Conservation (phyloP, 2,888 invertebrate genomes). For the Encarsia formosa region DNA sequence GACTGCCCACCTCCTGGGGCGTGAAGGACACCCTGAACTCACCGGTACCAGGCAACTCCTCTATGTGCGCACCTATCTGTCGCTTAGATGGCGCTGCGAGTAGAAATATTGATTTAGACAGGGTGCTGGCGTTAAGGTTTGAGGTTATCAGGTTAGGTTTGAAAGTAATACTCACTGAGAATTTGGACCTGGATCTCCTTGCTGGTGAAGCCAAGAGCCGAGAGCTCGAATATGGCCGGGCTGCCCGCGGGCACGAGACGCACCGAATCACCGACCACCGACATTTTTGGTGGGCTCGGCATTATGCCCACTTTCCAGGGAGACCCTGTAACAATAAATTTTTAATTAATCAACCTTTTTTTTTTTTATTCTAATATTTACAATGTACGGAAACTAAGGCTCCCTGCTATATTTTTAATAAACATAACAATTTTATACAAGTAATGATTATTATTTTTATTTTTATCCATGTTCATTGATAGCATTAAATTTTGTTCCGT, state of each 20-base stretch:
- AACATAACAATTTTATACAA: too few relatives aligned
- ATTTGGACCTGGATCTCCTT: slow-evolving; percentile 58
- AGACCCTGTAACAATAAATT: slow-evolving; percentile 65
- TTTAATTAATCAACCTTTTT: too few relatives aligned
- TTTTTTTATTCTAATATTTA: too few relatives aligned
- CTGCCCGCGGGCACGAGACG: slow-evolving; percentile 86
- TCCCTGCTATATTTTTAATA: too few relatives aligned
- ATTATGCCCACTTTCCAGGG: slow-evolving; percentile 93
- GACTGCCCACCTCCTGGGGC: slow-evolving; percentile 90
- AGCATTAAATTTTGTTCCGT: too few relatives aligned
- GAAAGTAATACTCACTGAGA: slow-evolving; percentile 51
- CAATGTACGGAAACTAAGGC: too few relatives aligned
- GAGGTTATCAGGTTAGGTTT: background rate
- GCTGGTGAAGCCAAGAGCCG: slow-evolving; percentile 61
- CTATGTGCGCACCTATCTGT: slow-evolving; percentile 74
- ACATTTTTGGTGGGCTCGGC: slow-evolving; percentile 67
- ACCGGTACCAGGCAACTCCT: slow-evolving; percentile 75
- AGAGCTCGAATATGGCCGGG: slow-evolving; percentile 85
- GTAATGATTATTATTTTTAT: too few relatives aligned
- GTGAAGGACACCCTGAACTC: slow-evolving; percentile 89
- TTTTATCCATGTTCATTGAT: too few relatives aligned
- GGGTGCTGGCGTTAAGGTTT: background rate
- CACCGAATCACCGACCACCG: slow-evolving; percentile 82
- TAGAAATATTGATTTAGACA: background rate
- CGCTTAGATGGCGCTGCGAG: slow-evolving; percentile 73